Evolutionary conservation across 2,888 invertebrate genomes (phyloP).

Genomic region (Apoderus coryli): DNA sequence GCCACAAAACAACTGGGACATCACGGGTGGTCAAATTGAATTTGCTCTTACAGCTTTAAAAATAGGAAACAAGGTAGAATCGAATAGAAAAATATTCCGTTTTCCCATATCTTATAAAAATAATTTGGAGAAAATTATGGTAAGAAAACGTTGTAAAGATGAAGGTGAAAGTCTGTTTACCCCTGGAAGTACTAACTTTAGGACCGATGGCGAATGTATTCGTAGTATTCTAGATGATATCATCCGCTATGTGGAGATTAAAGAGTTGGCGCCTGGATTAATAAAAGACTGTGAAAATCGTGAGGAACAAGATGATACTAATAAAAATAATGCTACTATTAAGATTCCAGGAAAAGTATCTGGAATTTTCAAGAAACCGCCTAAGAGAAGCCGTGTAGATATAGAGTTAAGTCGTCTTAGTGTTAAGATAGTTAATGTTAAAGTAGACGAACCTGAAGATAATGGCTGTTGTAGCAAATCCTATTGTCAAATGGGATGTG

Average conservation of each 20-base stretch:
- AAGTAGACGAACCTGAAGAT: conserved; percentile 25
- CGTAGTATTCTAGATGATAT: conserved; percentile 36
- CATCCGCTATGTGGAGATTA: conserved; percentile 45
- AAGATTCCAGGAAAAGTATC: no score
- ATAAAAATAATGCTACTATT: no score
- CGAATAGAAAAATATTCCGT: conserved; percentile 28
- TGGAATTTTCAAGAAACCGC: no score
- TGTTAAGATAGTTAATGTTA: conserved; percentile 47
- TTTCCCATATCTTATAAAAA: conserved; percentile 45
- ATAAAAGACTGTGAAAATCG: no score
- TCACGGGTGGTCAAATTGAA: conserved; percentile 38
- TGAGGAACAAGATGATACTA: no score
- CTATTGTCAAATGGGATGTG: conserved; percentile 48
- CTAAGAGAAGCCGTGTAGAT: conserved; percentile 19
- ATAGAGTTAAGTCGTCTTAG: conserved; percentile 45
- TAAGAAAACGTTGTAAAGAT: conserved; percentile 21
- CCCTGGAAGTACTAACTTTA: no score
- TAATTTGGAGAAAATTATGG: conserved; percentile 41
- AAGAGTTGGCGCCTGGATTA: conserved; percentile 40
- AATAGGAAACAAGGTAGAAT: conserved; percentile 15
- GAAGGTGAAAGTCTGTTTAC: conserved; percentile 2
- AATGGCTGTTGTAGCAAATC: conserved; percentile 35
- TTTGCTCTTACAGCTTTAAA: conserved; percentile 41
- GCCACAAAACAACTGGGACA: conserved; percentile 30
- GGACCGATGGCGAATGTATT: no score